Evolutionary conservation across 2,113 vertebrate species (phyloP).

Genomic region (Cryptotis parvus): DNA sequence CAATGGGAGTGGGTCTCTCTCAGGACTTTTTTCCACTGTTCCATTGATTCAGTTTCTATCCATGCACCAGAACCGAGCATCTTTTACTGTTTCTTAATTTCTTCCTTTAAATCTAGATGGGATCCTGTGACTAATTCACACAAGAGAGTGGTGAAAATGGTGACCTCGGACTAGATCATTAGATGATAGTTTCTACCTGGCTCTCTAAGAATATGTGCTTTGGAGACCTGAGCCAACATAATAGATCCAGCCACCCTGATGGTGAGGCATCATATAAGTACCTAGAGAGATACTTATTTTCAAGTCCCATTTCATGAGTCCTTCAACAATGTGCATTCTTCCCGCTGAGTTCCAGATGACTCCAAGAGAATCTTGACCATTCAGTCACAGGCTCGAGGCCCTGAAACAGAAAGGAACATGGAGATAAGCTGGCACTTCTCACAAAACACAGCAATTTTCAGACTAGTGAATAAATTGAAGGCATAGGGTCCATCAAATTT

Average conservation of each 20-base stretch:
- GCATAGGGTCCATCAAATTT: too few relatives aligned
- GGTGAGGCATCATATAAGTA: too few relatives aligned
- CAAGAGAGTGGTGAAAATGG: background rate
- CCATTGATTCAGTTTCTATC: background rate
- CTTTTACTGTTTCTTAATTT: too few relatives aligned
- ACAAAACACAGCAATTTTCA: background rate
- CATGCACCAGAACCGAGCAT: accelerated
- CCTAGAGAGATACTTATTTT: too few relatives aligned
- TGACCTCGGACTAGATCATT: accelerated
- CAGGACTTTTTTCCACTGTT: accelerated
- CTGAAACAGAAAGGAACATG: background rate
- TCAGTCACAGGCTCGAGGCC: too few relatives aligned
- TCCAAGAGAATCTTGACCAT: too few relatives aligned
- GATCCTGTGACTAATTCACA: background rate
- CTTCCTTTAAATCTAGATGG: background rate
- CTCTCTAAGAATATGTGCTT: background rate
- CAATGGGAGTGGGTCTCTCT: background rate
- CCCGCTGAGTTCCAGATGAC: too few relatives aligned
- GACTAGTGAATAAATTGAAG: too few relatives aligned
- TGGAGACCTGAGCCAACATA: background rate
- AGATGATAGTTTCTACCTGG: background rate
- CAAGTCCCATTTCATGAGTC: too few relatives aligned
- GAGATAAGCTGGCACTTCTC: background rate
- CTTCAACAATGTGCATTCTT: too few relatives aligned
- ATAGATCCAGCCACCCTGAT: too few relatives aligned